Conservation (phyloP, 1,140 invertebrate genomes). For the Heliconius melpomene region DNA sequence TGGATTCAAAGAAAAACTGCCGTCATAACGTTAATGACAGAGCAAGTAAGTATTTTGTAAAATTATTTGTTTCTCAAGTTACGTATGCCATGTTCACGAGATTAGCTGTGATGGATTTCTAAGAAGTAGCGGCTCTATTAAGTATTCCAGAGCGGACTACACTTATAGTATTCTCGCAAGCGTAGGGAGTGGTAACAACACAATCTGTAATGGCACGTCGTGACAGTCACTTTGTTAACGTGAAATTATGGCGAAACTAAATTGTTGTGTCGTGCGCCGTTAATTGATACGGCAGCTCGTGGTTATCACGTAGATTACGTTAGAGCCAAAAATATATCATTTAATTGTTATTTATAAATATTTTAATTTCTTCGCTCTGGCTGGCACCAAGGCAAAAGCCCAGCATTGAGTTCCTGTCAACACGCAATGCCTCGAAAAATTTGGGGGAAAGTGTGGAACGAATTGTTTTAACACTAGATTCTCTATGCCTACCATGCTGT, state of each 20-base stretch:
- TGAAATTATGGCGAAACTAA: slow-evolving; percentile 41
- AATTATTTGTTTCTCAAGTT: slow-evolving; percentile 31
- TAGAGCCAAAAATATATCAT: neutral
- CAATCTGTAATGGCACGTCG: slow-evolving; percentile 43
- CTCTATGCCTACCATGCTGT: no score
- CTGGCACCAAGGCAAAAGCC: no score
- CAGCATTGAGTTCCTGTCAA: no score
- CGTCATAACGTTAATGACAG: slow-evolving; percentile 29
- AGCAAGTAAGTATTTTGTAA: slow-evolving; percentile 13
- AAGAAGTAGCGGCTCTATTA: slow-evolving; percentile 43
- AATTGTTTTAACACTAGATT: no score
- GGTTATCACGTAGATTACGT: slow-evolving; percentile 17
- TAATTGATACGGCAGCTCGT: slow-evolving; percentile 40
- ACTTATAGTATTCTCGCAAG: slow-evolving; percentile 45
- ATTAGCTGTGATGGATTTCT: slow-evolving; percentile 42
- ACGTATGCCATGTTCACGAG: slow-evolving; percentile 29
- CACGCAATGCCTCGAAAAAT: no score
- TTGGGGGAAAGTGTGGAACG: no score
- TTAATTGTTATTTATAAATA: no score
- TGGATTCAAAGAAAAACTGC: slow-evolving; percentile 26
- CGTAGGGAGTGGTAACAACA: slow-evolving; percentile 37
- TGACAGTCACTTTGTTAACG: slow-evolving; percentile 38
- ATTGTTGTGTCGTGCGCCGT: slow-evolving; percentile 43
- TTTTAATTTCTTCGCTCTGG: no score
- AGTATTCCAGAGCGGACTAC: slow-evolving; percentile 39